These are phyloP conservation scores for Tiliacea citrago DNA, from an alignment of 2,888 invertebrate species.

Conservation along the genomic window DNA sequence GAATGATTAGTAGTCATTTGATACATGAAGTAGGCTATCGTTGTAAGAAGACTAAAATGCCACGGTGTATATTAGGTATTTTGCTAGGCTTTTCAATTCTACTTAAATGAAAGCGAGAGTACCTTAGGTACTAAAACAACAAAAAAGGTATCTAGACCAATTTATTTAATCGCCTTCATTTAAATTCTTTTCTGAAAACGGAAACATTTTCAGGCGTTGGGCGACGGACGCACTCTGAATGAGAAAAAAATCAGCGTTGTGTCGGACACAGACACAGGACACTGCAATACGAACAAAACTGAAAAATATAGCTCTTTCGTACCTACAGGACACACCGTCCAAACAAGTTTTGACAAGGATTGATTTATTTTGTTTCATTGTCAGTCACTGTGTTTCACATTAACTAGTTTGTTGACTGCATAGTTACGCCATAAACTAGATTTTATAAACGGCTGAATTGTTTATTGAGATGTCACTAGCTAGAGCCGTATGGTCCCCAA, in stretches of 20 bases:
- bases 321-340: background rate
- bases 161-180: background rate
- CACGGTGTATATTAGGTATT: too few relatives aligned
- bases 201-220: background rate
- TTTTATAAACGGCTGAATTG: background rate
- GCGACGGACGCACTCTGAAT: background rate
- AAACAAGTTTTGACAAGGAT: constrained; percentile 23
- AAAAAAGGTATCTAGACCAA: background rate
- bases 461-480: too few relatives aligned
- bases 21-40: too few relatives aligned
- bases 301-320: constrained; percentile 19
- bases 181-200: constrained; percentile 1
- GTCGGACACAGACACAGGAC: constrained; percentile 3
- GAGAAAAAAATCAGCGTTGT: constrained; percentile 29
- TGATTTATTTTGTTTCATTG: constrained; percentile 19
- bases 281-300: constrained; percentile 8
- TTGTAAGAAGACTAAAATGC: too few relatives aligned
- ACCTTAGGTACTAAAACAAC: too few relatives aligned
- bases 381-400: constrained; percentile 15
- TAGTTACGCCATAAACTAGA: background rate
- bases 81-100: too few relatives aligned
- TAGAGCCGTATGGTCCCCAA: too few relatives aligned
- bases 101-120: too few relatives aligned
- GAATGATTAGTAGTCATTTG: too few relatives aligned
- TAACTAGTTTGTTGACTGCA: background rate